Evolutionary conservation across 2,888 invertebrate species (phyloP), one percentile per base, ranked within the genome.

Genomic region (Ormyrus thymus): DNA sequence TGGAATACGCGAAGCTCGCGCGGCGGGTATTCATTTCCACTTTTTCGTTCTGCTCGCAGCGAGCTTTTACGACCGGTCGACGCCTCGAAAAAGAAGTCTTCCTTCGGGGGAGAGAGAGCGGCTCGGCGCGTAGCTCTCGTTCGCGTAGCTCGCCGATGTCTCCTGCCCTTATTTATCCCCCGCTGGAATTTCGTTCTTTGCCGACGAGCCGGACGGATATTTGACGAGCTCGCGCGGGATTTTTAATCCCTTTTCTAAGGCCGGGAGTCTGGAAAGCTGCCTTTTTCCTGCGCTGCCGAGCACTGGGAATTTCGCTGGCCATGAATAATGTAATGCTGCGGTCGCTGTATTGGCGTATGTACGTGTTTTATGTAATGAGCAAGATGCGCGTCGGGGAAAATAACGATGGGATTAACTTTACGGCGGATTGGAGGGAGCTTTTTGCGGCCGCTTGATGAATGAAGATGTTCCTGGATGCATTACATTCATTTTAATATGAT

Each of bases 51-150:
- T 29, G 29, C 29, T 29, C n/a, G 46, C 48, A 45, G 69, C 76
- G 76, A 76, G 76, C 76, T 76, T 68, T 76, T 53, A 45, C 76
- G 76, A 66, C 59, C 75, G 66, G 73, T 73, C 73, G 73, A 46
- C 11, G 13, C 45, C 9, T 48, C n/a, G n/a, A 76, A 76, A 76
- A 76, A 62, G 69, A 53, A 10, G 66, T 65, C 74, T 74, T 65
- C 74, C 65, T 74, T 65, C 74, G 15, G 56, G 62, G 61, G 10
- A 59, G 29, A 68, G 43, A n/a, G 10, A 4, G 29, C 9, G 29
- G 29, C 29, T 29, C 51, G 15, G 9, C 48, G 15, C 11, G 58
- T 58, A 13, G 13, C 11, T 9, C 7, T 46, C 8, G 1, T 29
- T 29, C 48, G 15, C 11, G 58, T 58, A 13, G 13, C 11, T 9